Percentiles rank a stretch among this genome's conserved stretches.
These are phyloP conservation scores for Dicaeum eximium DNA, from an alignment of 2,113 vertebrate species.

Conservation along the genomic window DNA sequence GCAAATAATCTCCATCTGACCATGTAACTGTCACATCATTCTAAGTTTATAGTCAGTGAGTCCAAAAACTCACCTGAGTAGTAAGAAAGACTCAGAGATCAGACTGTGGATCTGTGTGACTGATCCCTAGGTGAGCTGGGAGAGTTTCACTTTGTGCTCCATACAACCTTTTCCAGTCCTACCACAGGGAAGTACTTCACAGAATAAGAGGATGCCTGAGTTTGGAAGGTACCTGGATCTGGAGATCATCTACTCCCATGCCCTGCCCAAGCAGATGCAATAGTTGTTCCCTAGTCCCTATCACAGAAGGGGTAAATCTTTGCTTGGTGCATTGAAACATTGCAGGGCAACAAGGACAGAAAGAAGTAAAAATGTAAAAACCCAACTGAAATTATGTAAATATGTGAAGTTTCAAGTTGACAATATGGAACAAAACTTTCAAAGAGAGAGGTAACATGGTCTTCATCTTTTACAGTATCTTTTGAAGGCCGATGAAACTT, in stretches of 20 bases:
- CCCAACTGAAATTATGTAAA: neutral
- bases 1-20: neutral
- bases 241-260: neutral
- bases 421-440: neutral
- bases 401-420: neutral
- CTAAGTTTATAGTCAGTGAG: neutral
- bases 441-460: neutral
- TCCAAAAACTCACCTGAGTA: neutral
- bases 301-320: neutral
- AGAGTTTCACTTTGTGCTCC: neutral
- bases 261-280: neutral
- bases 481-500: neutral
- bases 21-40: neutral
- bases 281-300: neutral
- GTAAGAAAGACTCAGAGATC: neutral
- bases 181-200: neutral
- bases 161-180: neutral
- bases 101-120: neutral
- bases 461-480: neutral
- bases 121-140: neutral
- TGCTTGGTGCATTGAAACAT: neutral
- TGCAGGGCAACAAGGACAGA: neutral
- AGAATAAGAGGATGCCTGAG: neutral
- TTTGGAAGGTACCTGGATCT: neutral
- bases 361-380: neutral